phyloP scores from a whole-genome alignment of 2,113 vertebrate species.

The Mormyrus lacerda region DNA sequence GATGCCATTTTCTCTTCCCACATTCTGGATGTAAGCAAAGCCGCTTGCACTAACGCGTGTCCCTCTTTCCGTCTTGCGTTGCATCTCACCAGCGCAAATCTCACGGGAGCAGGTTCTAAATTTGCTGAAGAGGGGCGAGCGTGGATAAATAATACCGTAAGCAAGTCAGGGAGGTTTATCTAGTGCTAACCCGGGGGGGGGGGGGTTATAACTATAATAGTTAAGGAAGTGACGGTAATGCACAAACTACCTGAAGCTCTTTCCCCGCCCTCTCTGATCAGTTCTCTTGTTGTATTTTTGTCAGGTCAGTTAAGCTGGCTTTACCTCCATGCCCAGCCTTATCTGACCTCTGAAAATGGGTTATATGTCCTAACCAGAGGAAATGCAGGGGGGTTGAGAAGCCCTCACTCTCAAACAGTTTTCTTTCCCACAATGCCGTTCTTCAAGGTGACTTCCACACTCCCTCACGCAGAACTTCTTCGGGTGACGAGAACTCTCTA shows the following conservation, averaged over 20 bases:
- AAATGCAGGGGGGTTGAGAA: background rate
- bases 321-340: background rate
- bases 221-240: background rate
- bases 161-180: background rate
- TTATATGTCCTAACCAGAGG: background rate
- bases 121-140: background rate
- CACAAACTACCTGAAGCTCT: background rate
- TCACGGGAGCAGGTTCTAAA: background rate
- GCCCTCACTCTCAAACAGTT: background rate
- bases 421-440: background rate
- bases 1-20: background rate
- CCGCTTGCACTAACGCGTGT: background rate
- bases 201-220: background rate
- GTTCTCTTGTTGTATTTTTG: background rate
- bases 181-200: background rate
- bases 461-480: background rate
- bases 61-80: background rate
- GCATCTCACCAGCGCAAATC: background rate
- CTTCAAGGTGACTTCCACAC: background rate
- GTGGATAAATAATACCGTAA: background rate
- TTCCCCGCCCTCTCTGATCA: background rate
- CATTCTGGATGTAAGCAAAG: background rate
- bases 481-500: background rate
- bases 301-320: background rate
- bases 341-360: background rate